phyloP scores from a whole-genome alignment of 2,113 vertebrate genomes.

The Toxotes chatareus region DNA sequence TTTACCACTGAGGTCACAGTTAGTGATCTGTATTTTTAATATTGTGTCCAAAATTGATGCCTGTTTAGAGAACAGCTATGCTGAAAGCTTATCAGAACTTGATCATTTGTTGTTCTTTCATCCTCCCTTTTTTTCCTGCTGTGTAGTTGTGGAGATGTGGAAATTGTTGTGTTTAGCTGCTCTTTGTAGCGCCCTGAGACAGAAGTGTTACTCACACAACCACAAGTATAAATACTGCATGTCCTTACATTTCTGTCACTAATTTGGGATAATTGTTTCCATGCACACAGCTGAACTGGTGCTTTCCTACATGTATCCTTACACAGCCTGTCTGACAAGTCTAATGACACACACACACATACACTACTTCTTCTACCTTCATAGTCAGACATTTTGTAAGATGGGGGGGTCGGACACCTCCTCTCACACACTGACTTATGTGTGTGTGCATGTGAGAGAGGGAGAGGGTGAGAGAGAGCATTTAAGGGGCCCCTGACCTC shows the following conservation, averaged over 20 bases:
- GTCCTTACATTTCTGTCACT: slow-evolving; percentile 48
- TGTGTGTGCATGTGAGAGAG: neutral
- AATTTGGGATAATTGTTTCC: slow-evolving; percentile 69
- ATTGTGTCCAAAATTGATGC: neutral
- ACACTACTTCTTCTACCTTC: neutral
- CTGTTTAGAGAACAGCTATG: neutral
- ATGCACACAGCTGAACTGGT: slow-evolving; percentile 34
- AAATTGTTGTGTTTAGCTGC: neutral
- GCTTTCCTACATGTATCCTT: slow-evolving; percentile 25
- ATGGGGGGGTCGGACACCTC: slow-evolving; percentile 52
- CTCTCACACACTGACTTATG: slow-evolving; percentile 2
- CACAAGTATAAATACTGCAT: slow-evolving; percentile 51
- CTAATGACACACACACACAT: slow-evolving; percentile 23
- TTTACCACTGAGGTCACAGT: too few relatives aligned
- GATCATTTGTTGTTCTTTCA: slow-evolving; percentile 14
- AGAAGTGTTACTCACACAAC: slow-evolving; percentile 26
- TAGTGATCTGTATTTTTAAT: neutral
- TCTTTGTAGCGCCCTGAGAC: slow-evolving; percentile 8
- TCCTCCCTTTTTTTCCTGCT: neutral
- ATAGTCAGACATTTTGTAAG: slow-evolving; percentile 4
- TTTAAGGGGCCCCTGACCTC: slow-evolving; percentile 28
- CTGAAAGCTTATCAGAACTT: slow-evolving; percentile 2
- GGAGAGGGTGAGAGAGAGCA: neutral
- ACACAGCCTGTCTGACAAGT: slow-evolving; percentile 40
- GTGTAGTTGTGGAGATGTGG: neutral